Evolutionary conservation across 2,888 invertebrate species (phyloP), one percentile per base, ranked within the genome.

Genomic region (Drosophila mulleri): DNA sequence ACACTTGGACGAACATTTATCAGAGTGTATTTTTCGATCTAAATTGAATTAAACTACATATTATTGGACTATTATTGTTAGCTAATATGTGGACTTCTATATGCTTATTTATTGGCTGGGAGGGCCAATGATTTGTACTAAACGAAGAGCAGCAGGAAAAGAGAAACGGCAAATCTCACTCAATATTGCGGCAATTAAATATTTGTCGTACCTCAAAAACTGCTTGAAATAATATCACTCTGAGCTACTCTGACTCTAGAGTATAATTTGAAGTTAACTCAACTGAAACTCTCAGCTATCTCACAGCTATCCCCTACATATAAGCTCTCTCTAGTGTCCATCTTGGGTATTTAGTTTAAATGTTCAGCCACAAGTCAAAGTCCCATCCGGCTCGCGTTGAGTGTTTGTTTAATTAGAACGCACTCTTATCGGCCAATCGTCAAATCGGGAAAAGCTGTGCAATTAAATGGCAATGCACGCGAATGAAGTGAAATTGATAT

Each of bases 391-490:
- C 5, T 18, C 20, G 39, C 53, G 39, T 67, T 64, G 73, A 68
- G 63, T 66, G 57, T 56, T 35, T 53, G 69, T 67, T 67, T 58
- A 82, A 88, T 83, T 82, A 67, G 20, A 29, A 41, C 48, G 23
- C 26, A 23, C 50, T 61, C 60, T 82, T 88, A 85, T 83, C 83
- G 70, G n/a, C 56, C 69, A 82, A 78, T 89, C 86, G 67, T 67
- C 54, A 69, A 65, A 66, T 54, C 63, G 56, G n/a, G n/a, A 29
- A 29, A 72, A 50, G 18, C 32, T 14, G 12, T 85, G 50, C 69
- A 88, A 83, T 83, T 68, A 69, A 80, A 69, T 71, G 61, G 48
- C 26, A 54, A 45, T n/a, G 47, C 52, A 67, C 32, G 29, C 32
- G 29, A 62, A 37, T 14, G 37, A 45, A 53, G 67, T 64, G 58